phyloP scores from a whole-genome alignment of 2,888 invertebrate genomes.

The Melieria omissa region DNA sequence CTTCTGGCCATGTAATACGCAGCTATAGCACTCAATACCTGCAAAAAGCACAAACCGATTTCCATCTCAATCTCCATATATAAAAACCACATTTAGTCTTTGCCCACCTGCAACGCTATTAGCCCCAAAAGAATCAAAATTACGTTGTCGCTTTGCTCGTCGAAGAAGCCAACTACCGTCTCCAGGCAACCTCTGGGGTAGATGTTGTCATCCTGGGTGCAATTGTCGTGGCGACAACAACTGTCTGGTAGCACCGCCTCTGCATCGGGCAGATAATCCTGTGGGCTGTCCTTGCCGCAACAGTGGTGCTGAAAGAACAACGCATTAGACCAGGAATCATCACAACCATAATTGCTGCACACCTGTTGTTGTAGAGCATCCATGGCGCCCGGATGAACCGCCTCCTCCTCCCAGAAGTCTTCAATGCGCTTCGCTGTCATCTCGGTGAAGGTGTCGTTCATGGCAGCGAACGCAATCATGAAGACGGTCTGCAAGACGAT shows the following conservation, averaged over 20 bases:
- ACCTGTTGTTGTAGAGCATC: constrained; percentile 53
- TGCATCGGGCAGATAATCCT: constrained; percentile 54
- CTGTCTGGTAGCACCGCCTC: constrained; percentile 53
- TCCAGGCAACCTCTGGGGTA: constrained; percentile 52
- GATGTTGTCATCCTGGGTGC: constrained; percentile 50
- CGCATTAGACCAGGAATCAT: background rate
- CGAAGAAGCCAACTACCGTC: constrained; percentile 42
- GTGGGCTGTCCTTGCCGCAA: constrained; percentile 55
- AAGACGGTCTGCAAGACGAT: constrained; percentile 51
- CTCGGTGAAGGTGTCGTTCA: constrained; percentile 48
- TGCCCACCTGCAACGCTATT: constrained; percentile 50
- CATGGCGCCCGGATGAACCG: constrained; percentile 52
- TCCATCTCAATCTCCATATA: too few species aligned
- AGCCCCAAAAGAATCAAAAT: constrained; percentile 46
- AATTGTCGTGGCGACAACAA: constrained; percentile 55
- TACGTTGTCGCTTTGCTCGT: constrained; percentile 46
- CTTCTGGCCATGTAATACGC: constrained; percentile 47
- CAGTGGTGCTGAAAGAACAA: constrained; percentile 50
- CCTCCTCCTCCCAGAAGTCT: constrained; percentile 48
- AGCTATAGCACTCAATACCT: constrained; percentile 45
- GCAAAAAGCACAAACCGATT: constrained; percentile 12
- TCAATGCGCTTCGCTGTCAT: constrained; percentile 53
- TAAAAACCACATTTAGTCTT: too few species aligned
- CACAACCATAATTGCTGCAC: too few species aligned
- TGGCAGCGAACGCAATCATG: constrained; percentile 51